phyloP scores from a whole-genome alignment of 2,113 vertebrate species.

The Cromileptes altivelis region DNA sequence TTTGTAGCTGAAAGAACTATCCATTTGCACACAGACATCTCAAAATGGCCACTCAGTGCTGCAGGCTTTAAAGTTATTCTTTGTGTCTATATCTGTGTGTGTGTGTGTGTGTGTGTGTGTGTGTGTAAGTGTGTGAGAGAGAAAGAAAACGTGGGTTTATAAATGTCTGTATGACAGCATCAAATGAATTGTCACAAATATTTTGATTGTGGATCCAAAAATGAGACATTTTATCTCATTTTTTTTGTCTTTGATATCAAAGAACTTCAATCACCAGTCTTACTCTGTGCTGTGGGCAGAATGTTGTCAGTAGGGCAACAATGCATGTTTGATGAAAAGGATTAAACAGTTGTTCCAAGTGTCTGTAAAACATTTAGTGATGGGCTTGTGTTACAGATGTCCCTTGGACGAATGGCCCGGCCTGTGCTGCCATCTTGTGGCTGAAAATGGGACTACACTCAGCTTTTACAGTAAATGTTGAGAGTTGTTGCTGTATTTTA shows the following conservation, averaged over 20 bases:
- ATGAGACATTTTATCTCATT: not conserved
- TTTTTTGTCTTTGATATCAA: not conserved
- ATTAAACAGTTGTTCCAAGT: constrained; percentile 41
- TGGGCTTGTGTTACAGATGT: constrained; percentile 39
- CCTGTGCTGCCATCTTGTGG: constrained; percentile 72
- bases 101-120: not conserved
- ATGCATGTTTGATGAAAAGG: constrained; percentile 58
- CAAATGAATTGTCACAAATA: not conserved
- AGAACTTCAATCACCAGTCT: not conserved
- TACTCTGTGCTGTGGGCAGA: not conserved
- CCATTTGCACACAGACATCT: not conserved
- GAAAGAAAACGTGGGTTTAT: not conserved
- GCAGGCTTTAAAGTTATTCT: not conserved
- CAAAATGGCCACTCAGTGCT: not conserved
- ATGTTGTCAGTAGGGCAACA: constrained; percentile 35
- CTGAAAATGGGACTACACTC: constrained; percentile 2
- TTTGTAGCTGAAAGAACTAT: not conserved
- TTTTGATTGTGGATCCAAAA: not conserved
- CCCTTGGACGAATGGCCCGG: not conserved
- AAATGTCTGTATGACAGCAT: not conserved
- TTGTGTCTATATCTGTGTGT: not conserved
- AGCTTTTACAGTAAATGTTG: not conserved
- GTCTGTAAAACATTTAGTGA: constrained; percentile 68
- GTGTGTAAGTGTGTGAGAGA: not conserved
- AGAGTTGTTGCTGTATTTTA: not conserved